Evolutionary conservation across 1,140 invertebrate genomes (phyloP).

Genomic region (Protaetia brevitarsis): DNA sequence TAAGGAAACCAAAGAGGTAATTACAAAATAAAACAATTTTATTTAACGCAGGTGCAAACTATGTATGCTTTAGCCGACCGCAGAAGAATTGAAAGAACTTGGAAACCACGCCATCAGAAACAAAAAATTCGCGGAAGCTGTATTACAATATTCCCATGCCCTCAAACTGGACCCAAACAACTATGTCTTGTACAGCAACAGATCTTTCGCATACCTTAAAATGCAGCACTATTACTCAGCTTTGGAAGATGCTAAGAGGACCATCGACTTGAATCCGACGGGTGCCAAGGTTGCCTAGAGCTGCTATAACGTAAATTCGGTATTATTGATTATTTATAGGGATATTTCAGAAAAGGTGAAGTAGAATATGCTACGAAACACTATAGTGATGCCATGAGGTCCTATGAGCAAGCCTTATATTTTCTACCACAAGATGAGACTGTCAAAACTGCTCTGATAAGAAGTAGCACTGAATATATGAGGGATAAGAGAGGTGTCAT

Average conservation of each 20-base stretch:
- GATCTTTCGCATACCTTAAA: constrained; percentile 76
- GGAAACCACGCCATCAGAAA: constrained; percentile 75
- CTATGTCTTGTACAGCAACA: constrained; percentile 72
- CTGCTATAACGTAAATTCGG: background rate
- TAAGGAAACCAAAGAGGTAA: no score
- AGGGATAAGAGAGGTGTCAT: background rate
- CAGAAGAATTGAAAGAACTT: constrained; percentile 60
- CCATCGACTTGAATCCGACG: constrained; percentile 69
- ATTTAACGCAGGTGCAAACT: no score
- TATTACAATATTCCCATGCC: constrained; percentile 76
- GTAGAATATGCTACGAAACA: constrained; percentile 68
- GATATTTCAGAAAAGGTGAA: constrained; percentile 77
- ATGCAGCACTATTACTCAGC: constrained; percentile 74
- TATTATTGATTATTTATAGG: constrained; percentile 53
- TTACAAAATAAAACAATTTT: background rate
- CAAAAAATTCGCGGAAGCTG: constrained; percentile 70
- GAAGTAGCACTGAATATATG: constrained; percentile 42
- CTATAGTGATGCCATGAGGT: constrained; percentile 67
- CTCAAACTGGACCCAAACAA: constrained; percentile 72
- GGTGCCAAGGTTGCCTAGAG: constrained; percentile 70
- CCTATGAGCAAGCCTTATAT: constrained; percentile 65
- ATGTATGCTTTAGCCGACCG: constrained; percentile 34
- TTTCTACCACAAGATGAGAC: constrained; percentile 67
- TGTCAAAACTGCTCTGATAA: constrained; percentile 63
- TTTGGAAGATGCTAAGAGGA: constrained; percentile 72